Percentiles rank a stretch among this genome's conserved stretches.
Conservation (phyloP, 1,140 invertebrate genomes). For the Laupala kohalensis region DNA sequence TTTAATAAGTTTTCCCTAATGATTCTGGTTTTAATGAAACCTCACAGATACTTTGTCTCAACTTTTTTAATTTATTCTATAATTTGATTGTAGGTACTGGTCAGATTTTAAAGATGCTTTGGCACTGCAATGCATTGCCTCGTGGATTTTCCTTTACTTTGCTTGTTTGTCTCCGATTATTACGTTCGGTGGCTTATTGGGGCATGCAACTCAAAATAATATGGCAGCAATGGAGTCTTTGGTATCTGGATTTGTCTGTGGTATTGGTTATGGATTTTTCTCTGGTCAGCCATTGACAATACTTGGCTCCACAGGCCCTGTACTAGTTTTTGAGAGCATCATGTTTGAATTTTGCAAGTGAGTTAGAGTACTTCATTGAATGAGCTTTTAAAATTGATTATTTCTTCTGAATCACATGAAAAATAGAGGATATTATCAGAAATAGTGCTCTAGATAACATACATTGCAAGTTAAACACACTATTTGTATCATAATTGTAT, state of each 20-base stretch:
- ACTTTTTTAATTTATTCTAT: no score
- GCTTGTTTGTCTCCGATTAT: constrained; percentile 96
- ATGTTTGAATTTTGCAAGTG: constrained; percentile 87
- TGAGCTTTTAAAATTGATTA: no score
- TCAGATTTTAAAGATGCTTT: constrained; percentile 80
- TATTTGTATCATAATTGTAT: no score
- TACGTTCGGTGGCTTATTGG: constrained; percentile 88
- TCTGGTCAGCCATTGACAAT: constrained; percentile 96
- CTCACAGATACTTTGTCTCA: no score
- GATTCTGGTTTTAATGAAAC: no score
- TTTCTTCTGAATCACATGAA: neutral
- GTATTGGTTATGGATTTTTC: constrained; percentile 90
- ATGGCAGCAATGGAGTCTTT: constrained; percentile 98
- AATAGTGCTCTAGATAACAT: no score
- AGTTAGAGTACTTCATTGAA: no score
- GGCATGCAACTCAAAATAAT: constrained; percentile 87
- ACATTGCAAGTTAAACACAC: no score
- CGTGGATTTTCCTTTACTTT: constrained; percentile 98
- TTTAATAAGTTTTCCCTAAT: no score
- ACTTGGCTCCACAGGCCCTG: constrained; percentile 93
- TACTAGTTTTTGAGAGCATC: constrained; percentile 96
- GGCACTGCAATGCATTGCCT: constrained; percentile 86
- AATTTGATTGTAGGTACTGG: constrained; percentile 35
- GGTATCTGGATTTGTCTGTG: constrained; percentile 88
- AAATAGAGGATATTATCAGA: no score